Evolutionary conservation across 2,113 vertebrate genomes (phyloP).

Genomic region (Myotis brandtii): DNA sequence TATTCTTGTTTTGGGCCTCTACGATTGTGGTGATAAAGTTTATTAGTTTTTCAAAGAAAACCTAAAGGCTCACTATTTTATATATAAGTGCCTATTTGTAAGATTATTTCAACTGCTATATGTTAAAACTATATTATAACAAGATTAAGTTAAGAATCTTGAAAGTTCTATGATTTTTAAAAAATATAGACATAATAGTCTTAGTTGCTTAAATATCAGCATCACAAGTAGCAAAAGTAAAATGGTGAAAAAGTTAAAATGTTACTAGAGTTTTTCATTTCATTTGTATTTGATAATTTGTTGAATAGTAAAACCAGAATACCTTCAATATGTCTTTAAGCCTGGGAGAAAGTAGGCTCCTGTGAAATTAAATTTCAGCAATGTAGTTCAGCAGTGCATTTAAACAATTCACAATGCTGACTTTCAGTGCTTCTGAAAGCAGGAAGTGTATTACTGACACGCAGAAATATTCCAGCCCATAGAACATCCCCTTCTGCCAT

Average conservation of each 20-base stretch:
- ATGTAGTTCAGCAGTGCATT: conserved; percentile 65
- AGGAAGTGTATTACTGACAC: conserved; percentile 85
- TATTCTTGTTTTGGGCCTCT: conserved; percentile 14
- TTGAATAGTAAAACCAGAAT: conserved; percentile 59
- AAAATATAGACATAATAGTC: not conserved
- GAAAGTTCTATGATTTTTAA: conserved; percentile 30
- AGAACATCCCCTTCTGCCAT: conserved; percentile 79
- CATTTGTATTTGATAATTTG: conserved; percentile 61
- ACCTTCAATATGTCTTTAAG: conserved; percentile 72
- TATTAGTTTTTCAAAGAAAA: conserved; percentile 41
- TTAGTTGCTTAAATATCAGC: conserved; percentile 36
- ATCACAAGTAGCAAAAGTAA: conserved; percentile 49
- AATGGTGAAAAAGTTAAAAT: conserved; percentile 50
- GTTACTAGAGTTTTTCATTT: conserved; percentile 54
- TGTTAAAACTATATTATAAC: conserved; percentile 12
- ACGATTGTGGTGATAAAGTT: conserved; percentile 40
- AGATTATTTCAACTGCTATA: conserved; percentile 50
- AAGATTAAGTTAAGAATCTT: conserved; percentile 45
- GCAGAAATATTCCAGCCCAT: conserved; percentile 81
- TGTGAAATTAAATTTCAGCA: conserved; percentile 68
- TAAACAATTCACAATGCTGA: conserved; percentile 76
- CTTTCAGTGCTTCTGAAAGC: conserved; percentile 81
- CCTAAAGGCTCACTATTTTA: not conserved
- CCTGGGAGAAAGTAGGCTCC: conserved; percentile 64
- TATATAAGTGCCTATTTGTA: not conserved